Conservation (phyloP, 1,140 invertebrate genomes). For the Cydia amplana region DNA sequence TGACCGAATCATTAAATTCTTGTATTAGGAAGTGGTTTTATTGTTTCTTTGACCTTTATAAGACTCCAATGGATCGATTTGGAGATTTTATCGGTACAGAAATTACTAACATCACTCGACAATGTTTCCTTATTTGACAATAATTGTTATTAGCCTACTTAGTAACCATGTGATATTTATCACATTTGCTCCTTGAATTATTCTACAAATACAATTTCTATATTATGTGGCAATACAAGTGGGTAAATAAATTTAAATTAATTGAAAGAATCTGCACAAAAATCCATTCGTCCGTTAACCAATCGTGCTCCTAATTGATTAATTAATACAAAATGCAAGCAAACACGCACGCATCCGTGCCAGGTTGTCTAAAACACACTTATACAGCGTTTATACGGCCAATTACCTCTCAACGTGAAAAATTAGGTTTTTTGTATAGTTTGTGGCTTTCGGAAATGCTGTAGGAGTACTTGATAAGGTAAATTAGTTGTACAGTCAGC, state of each 20-base stretch:
- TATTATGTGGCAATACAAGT: neutral
- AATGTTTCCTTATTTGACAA: neutral
- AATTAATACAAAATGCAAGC: neutral
- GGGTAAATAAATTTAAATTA: neutral
- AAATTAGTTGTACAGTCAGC: too few relatives aligned
- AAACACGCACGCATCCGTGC: neutral
- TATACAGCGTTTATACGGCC: constrained; percentile 2
- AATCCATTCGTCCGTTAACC: neutral
- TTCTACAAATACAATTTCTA: neutral
- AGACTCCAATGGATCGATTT: neutral
- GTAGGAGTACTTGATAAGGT: too few relatives aligned
- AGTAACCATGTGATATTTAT: too few relatives aligned
- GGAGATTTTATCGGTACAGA: neutral
- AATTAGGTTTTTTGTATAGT: neutral
- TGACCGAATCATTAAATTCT: neutral
- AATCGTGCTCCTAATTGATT: neutral
- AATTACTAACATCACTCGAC: neutral
- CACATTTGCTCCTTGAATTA: too few relatives aligned
- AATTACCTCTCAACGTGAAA: neutral
- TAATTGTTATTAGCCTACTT: neutral
- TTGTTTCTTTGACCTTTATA: neutral
- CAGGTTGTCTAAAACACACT: neutral
- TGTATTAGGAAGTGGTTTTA: constrained; percentile 10
- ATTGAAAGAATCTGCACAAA: neutral
- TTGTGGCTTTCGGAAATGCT: neutral